phyloP scores from a whole-genome alignment of 2,113 vertebrate genomes.

The Crypturellus undulatus region DNA sequence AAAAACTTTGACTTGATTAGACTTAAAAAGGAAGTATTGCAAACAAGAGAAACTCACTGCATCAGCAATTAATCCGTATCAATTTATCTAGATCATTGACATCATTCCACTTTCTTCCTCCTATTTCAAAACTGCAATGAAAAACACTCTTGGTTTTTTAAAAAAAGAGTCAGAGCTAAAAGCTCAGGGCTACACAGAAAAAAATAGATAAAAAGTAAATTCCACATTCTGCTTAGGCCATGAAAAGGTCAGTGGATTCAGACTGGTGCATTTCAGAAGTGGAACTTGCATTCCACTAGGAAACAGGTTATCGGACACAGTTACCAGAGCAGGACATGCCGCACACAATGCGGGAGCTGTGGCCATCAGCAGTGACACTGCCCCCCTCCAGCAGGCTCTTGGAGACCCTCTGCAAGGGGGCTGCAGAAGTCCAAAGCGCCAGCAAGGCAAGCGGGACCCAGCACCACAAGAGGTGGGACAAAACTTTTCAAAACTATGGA shows the following conservation, averaged over 20 bases:
- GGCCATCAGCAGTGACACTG: background rate
- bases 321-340: background rate
- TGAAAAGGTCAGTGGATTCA: background rate
- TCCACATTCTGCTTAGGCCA: background rate
- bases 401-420: background rate
- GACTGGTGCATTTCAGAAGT: background rate
- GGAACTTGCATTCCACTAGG: background rate
- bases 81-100: background rate
- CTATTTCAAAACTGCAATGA: background rate
- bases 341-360: accelerated
- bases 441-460: accelerated
- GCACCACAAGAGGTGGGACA: accelerated
- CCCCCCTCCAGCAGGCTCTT: background rate
- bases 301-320: background rate
- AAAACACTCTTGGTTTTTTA: background rate
- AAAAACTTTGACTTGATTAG: background rate
- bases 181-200: background rate
- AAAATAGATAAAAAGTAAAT: background rate
- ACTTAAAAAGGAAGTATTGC: background rate
- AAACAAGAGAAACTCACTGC: background rate
- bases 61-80: background rate
- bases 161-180: background rate
- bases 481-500: background rate
- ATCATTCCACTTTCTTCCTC: background rate
- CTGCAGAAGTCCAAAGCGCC: background rate